A percentile compares a stretch with the other conserved stretches of the same genome.
Conservation (phyloP, 1,140 invertebrate species). For the Hyles euphorbiae region DNA sequence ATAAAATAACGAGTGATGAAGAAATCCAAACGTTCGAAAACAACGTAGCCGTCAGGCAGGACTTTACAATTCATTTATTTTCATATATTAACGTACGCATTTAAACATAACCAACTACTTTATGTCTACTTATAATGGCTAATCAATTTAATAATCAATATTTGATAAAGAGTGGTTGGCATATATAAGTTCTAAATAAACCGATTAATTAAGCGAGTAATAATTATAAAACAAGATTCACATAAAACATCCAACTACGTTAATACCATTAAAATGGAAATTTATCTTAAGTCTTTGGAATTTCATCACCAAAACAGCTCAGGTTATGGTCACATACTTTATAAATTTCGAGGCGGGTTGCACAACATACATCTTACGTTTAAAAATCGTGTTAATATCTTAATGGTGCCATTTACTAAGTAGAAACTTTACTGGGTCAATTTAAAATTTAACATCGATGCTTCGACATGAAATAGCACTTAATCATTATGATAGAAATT, state of each 20-base stretch:
- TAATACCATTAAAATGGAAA: slow-evolving; percentile 59
- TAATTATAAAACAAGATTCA: slow-evolving; percentile 33
- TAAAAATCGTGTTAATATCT: slow-evolving; percentile 8
- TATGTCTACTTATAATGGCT: slow-evolving; percentile 4
- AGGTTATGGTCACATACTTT: slow-evolving; percentile 67
- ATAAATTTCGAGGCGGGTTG: slow-evolving; percentile 68
- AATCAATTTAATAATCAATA: slow-evolving; percentile 5
- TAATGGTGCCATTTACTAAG: slow-evolving; percentile 7
- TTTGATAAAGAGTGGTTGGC: slow-evolving; percentile 28
- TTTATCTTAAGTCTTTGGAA: slow-evolving; percentile 73
- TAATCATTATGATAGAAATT: slow-evolving; percentile 1
- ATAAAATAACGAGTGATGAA: no score
- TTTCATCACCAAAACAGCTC: slow-evolving; percentile 71
- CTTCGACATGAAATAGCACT: neutral
- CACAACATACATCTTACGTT: slow-evolving; percentile 31
- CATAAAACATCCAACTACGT: slow-evolving; percentile 46
- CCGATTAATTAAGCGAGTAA: slow-evolving; percentile 36
- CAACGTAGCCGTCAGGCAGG: no score
- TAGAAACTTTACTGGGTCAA: slow-evolving; percentile 8
- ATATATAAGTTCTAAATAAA: slow-evolving; percentile 26
- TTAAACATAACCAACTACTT: slow-evolving; percentile 1
- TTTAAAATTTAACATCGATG: neutral
- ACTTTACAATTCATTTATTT: no score
- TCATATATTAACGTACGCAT: no score
- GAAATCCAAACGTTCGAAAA: no score